A percentile compares a stretch with the other conserved stretches of the same genome.
Evolutionary conservation across 2,888 invertebrate genomes (phyloP).

Genomic region (Lamellibrachia satsuma): DNA sequence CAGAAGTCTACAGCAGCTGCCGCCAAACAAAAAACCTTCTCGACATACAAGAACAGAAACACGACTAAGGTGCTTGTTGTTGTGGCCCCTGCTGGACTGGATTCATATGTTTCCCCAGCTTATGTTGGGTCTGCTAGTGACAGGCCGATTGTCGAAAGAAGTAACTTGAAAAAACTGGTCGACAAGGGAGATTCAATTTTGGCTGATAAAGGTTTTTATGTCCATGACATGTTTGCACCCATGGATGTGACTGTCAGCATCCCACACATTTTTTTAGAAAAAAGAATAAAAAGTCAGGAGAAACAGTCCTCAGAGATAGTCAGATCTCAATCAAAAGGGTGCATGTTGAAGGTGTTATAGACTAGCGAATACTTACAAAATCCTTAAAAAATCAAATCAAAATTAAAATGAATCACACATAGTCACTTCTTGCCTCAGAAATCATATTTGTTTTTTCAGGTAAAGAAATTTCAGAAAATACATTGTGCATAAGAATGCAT

Average conservation of each 20-base stretch:
- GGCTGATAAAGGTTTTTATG: constrained; percentile 22
- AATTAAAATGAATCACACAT: not conserved
- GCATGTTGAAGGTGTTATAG: not conserved
- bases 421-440: not conserved
- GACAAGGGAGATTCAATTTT: constrained; percentile 10
- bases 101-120: constrained; percentile 23
- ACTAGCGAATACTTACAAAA: not conserved
- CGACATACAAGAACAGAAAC: constrained; percentile 48
- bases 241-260: not conserved
- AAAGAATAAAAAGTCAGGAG: constrained; percentile 14
- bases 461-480: not conserved
- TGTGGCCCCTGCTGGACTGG: constrained; percentile 12
- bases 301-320: not conserved
- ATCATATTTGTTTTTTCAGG: not conserved
- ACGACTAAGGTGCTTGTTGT: constrained; percentile 41
- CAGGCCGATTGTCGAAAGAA: constrained; percentile 24
- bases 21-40: constrained; percentile 45
- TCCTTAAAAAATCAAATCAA: not conserved
- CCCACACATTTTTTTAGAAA: not conserved
- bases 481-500: not conserved
- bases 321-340: not conserved
- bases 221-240: not conserved
- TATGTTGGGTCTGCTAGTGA: constrained; percentile 24
- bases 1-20: constrained; percentile 41
- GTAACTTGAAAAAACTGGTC: not conserved